Evolutionary conservation across 2,797 vertebrate genomes (phyloP).

Genomic region (Darevskia mixta): DNA sequence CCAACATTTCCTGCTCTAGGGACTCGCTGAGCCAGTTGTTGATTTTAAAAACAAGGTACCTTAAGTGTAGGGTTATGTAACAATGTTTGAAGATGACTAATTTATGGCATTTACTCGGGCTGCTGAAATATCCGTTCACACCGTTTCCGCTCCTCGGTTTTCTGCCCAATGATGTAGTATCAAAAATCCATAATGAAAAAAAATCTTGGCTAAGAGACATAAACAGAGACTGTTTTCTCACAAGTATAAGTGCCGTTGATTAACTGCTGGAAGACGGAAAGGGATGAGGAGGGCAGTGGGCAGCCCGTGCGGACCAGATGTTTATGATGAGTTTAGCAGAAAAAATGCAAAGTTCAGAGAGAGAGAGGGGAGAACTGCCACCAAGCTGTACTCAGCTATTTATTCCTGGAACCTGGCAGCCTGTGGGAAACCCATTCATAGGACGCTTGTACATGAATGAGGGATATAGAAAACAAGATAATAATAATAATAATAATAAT

Average conservation of each 20-base stretch:
- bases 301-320: background rate
- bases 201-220: background rate
- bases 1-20: constrained; percentile 23
- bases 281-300: background rate
- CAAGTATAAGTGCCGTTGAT: no score
- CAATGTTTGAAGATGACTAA: constrained; percentile 13
- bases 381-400: background rate
- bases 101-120: constrained; percentile 17
- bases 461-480: background rate
- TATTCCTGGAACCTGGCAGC: background rate
- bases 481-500: no score
- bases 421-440: background rate
- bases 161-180: background rate
- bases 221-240: background rate
- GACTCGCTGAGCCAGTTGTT: constrained; percentile 27
- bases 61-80: constrained; percentile 36
- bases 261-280: background rate
- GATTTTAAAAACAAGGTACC: constrained; percentile 37
- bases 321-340: background rate
- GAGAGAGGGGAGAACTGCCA: background rate
- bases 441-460: background rate
- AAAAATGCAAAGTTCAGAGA: background rate
- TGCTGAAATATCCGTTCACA: background rate
- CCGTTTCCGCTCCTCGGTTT: background rate
- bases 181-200: constrained; percentile 1